Conservation (phyloP, 2,797 vertebrate genomes). For the Corythornis leucogaster region DNA sequence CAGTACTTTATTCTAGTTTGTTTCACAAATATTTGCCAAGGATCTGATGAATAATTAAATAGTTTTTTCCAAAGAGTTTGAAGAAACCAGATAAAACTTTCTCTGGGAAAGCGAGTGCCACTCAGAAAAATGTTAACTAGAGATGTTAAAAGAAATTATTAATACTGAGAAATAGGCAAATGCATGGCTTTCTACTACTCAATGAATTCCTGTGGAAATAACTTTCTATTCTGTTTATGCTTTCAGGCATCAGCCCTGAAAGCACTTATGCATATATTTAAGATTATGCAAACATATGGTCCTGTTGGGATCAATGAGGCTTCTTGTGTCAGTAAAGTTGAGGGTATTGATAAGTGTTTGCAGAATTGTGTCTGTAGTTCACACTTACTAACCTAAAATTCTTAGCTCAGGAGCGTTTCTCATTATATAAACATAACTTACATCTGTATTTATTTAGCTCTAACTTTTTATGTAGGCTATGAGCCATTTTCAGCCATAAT, state of each 20-base stretch:
- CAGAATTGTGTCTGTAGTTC: slow-evolving; percentile 67
- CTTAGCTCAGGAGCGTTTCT: slow-evolving; percentile 74
- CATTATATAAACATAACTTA: slow-evolving; percentile 74
- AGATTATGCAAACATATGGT: slow-evolving; percentile 55
- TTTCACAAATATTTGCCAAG: slow-evolving; percentile 56
- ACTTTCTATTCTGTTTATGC: slow-evolving; percentile 49
- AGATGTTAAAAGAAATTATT: slow-evolving; percentile 49
- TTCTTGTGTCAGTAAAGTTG: slow-evolving; percentile 62
- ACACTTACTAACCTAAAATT: slow-evolving; percentile 74
- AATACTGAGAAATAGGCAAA: slow-evolving; percentile 24
- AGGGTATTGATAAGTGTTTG: slow-evolving; percentile 69
- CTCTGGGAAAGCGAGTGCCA: slow-evolving; percentile 49
- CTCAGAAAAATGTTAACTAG: slow-evolving; percentile 46
- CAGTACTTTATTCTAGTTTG: slow-evolving; percentile 31
- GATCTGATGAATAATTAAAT: slow-evolving; percentile 43
- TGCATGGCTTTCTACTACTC: slow-evolving; percentile 21
- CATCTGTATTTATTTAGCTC: slow-evolving; percentile 79
- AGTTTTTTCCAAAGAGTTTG: slow-evolving; percentile 38
- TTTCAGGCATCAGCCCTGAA: slow-evolving; percentile 46
- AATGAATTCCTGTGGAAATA: slow-evolving; percentile 35
- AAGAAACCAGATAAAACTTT: slow-evolving; percentile 64
- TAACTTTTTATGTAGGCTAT: slow-evolving; percentile 66
- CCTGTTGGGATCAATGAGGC: slow-evolving; percentile 59
- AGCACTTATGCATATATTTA: slow-evolving; percentile 59
- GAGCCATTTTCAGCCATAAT: slow-evolving; percentile 68